A percentile compares a stretch with the other conserved stretches of the same genome.
Conservation (phyloP, 2,888 invertebrate species). For the Synanthedon vespiformis region DNA sequence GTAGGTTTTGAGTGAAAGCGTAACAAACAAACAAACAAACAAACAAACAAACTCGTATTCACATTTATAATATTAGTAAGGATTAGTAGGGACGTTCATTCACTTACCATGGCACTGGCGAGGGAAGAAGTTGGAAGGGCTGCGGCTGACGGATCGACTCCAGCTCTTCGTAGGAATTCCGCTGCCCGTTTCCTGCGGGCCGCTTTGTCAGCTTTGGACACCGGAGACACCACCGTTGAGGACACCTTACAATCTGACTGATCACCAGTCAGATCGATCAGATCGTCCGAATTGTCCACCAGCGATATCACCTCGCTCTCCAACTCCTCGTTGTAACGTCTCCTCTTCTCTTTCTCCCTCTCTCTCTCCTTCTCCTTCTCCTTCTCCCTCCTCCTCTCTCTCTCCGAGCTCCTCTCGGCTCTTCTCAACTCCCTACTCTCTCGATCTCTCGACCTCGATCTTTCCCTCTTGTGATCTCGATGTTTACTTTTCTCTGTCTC, state of each 20-base stretch:
- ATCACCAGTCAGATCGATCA: slow-evolving; percentile 73
- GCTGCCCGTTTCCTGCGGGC: slow-evolving; percentile 86
- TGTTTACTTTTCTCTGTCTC: slow-evolving; percentile 35
- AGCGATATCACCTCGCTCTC: slow-evolving; percentile 52
- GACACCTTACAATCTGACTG: slow-evolving; percentile 51
- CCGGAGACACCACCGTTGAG: slow-evolving; percentile 29
- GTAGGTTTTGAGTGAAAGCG: too few species aligned
- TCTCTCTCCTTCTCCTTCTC: slow-evolving; percentile 17
- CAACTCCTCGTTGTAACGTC: slow-evolving; percentile 27
- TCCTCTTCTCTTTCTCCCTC: slow-evolving; percentile 22
- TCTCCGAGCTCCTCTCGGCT: slow-evolving; percentile 20
- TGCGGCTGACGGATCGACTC: slow-evolving; percentile 42
- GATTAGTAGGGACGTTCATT: too few species aligned
- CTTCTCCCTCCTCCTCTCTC: slow-evolving; percentile 20
- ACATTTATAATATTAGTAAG: too few species aligned
- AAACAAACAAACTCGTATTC: too few species aligned
- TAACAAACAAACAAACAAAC: too few species aligned
- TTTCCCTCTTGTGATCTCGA: slow-evolving; percentile 31
- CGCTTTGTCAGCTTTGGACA: slow-evolving; percentile 70
- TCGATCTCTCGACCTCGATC: slow-evolving; percentile 21
- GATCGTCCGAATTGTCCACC: slow-evolving; percentile 61
- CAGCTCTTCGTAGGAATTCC: slow-evolving; percentile 77
- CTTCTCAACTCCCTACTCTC: slow-evolving; percentile 20
- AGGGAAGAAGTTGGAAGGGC: slow-evolving; percentile 45
- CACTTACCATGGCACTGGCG: slow-evolving; percentile 56